Evolutionary conservation across 2,888 invertebrate species (phyloP).

Genomic region (Ypsolopha sequella): DNA sequence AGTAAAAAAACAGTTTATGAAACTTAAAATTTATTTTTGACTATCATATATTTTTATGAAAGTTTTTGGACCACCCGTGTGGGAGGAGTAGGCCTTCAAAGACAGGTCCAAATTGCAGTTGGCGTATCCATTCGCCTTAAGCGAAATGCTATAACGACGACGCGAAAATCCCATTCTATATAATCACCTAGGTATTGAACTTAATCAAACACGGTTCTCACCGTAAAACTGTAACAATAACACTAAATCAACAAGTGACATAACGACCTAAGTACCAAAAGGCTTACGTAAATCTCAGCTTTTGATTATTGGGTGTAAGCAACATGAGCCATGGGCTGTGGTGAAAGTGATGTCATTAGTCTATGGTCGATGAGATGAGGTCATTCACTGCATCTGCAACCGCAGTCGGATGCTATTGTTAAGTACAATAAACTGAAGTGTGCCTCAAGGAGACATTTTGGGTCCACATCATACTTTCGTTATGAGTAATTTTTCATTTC

Average conservation of each 20-base stretch:
- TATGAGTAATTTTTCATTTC: too few species aligned
- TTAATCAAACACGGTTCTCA: too few species aligned
- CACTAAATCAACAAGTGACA: not conserved
- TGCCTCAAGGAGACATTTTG: not conserved
- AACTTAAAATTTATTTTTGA: too few species aligned
- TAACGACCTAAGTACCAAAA: not conserved
- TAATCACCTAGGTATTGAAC: too few species aligned
- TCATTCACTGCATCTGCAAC: slow-evolving; percentile 2
- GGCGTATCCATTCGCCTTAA: too few species aligned
- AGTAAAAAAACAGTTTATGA: too few species aligned
- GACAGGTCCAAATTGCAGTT: too few species aligned
- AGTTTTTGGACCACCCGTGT: too few species aligned
- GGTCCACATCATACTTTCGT: not conserved
- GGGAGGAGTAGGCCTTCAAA: too few species aligned
- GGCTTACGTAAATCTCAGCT: slow-evolving; percentile 1
- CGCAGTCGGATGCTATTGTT: not conserved
- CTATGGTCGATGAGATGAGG: slow-evolving; percentile 1
- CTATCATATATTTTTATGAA: too few species aligned
- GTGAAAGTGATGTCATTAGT: slow-evolving; percentile 4
- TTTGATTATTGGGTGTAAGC: not conserved
- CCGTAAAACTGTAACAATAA: not conserved
- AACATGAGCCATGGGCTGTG: not conserved
- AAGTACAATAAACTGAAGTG: not conserved
- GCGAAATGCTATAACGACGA: too few species aligned
- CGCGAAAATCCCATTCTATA: too few species aligned